These are phyloP conservation scores for Aphidius gifuensis DNA, from an alignment of 1,140 invertebrate species.

Conservation along the genomic window DNA sequence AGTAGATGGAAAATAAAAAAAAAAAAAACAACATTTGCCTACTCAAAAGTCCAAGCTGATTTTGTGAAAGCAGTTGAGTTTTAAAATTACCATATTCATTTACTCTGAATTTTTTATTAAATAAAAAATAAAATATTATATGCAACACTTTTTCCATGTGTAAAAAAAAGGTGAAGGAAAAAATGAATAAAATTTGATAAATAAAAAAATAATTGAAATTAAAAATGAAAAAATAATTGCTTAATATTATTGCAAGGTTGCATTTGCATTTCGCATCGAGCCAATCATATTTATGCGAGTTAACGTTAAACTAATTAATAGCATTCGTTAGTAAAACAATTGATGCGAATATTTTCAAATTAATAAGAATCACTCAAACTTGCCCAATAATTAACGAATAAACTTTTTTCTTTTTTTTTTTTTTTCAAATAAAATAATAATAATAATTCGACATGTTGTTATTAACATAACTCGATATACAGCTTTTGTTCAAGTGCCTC, in stretches of 20 bases:
- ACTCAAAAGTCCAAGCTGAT: too few species aligned
- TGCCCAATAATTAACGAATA: background rate
- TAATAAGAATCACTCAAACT: slow-evolving; percentile 5
- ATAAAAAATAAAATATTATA: too few species aligned
- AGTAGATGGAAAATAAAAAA: too few species aligned
- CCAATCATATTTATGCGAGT: slow-evolving; percentile 14
- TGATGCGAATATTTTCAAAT: slow-evolving; percentile 6
- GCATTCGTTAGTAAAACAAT: slow-evolving; percentile 9
- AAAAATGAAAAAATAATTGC: too few species aligned
- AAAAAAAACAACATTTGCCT: too few species aligned
- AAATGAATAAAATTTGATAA: background rate
- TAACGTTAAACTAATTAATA: slow-evolving; percentile 22
- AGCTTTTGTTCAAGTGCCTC: too few species aligned
- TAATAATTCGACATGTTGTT: too few species aligned
- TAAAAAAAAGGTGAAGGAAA: background rate
- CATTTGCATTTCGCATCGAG: background rate
- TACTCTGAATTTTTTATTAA: too few species aligned
- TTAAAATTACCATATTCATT: too few species aligned
- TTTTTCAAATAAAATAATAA: background rate
- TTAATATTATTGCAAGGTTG: slow-evolving; percentile 1
- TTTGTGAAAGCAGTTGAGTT: too few species aligned
- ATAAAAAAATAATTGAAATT: background rate
- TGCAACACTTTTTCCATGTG: too few species aligned
- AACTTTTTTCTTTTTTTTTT: background rate
- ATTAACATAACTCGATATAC: too few species aligned